Conservation (phyloP, 2,888 invertebrate species). For the Scaptomyza cyrtandrae region DNA sequence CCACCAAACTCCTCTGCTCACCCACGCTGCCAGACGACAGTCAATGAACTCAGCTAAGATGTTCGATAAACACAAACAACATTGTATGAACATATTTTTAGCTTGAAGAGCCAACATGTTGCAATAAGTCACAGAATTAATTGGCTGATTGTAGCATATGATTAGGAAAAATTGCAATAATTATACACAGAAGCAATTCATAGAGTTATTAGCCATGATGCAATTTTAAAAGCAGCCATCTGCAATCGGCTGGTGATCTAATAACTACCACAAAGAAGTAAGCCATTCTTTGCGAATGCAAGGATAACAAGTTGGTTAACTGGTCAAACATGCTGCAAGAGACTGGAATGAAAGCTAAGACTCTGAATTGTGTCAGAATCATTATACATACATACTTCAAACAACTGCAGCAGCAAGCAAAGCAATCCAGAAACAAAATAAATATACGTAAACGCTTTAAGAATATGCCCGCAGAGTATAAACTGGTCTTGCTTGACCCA, state of each 20-base stretch:
- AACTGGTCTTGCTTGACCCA: constrained; percentile 63
- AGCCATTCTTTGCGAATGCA: constrained; percentile 28
- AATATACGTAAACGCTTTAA: constrained; percentile 27
- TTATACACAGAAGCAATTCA: not conserved
- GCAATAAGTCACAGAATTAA: not conserved
- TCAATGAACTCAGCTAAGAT: constrained; percentile 35
- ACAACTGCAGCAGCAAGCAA: constrained; percentile 10
- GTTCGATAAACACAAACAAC: not conserved
- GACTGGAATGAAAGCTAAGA: constrained; percentile 63
- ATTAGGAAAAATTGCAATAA: not conserved
- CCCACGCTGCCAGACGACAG: constrained; percentile 25
- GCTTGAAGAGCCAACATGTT: not conserved
- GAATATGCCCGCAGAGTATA: constrained; percentile 36
- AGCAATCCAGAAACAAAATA: constrained; percentile 5
- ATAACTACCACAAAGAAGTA: constrained; percentile 11
- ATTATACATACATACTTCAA: constrained; percentile 26
- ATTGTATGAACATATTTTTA: not conserved
- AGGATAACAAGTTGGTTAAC: constrained; percentile 63
- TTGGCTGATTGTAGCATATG: not conserved
- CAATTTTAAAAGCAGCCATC: constrained; percentile 23
- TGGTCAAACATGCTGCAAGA: constrained; percentile 44
- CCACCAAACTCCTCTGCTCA: not conserved
- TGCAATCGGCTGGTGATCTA: constrained; percentile 23
- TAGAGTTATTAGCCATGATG: constrained; percentile 26
- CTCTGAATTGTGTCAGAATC: constrained; percentile 56